Evolutionary conservation across 2,113 vertebrate species (phyloP).

Genomic region (Podocnemis expansa): DNA sequence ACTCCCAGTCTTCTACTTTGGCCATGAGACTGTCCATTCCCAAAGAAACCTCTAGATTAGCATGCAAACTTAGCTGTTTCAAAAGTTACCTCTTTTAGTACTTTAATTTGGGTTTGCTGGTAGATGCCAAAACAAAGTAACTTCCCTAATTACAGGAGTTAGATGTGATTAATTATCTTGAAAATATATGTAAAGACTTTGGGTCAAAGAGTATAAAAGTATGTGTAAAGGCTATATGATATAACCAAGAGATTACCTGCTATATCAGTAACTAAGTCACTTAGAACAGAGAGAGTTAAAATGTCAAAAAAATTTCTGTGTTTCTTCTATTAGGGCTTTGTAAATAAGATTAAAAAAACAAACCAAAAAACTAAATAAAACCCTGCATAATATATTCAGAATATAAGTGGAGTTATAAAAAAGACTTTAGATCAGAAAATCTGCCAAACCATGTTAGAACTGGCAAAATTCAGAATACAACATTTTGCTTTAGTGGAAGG

Average conservation of each 20-base stretch:
- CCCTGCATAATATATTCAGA: too few relatives aligned
- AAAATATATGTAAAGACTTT: background rate
- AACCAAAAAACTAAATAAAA: background rate
- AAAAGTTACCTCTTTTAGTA: background rate
- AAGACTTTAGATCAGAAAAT: slow-evolving; percentile 58
- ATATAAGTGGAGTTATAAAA: slow-evolving; percentile 4
- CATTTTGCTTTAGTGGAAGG: background rate
- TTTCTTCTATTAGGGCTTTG: slow-evolving; percentile 34
- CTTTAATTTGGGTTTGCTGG: background rate
- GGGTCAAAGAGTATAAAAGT: background rate
- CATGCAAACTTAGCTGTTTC: background rate
- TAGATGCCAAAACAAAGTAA: background rate
- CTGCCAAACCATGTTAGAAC: slow-evolving; percentile 44
- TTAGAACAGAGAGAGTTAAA: background rate
- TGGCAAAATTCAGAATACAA: background rate
- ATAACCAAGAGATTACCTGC: background rate
- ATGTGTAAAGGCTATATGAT: background rate
- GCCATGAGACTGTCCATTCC: background rate
- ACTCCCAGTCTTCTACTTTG: background rate
- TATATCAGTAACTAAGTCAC: background rate
- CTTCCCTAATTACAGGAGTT: background rate
- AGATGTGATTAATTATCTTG: background rate
- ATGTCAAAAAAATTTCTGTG: background rate
- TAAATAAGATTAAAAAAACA: background rate
- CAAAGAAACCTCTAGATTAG: background rate